These are phyloP conservation scores for Emmelina monodactyla DNA, from an alignment of 2,888 invertebrate genomes.

Conservation along the genomic window DNA sequence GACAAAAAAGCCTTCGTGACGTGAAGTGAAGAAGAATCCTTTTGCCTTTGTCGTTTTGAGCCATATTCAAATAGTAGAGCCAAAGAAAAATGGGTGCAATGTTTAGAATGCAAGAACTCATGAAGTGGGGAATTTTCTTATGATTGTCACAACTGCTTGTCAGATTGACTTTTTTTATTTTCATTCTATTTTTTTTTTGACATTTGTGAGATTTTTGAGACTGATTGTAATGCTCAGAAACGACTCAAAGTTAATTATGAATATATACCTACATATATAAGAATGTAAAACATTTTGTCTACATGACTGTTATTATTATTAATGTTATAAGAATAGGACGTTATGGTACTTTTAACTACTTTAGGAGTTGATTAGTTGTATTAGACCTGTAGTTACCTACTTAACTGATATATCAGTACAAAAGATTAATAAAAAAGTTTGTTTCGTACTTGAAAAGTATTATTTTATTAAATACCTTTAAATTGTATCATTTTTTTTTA, in stretches of 20 bases:
- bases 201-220: slow-evolving; percentile 1
- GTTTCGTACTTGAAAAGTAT: slow-evolving; percentile 2
- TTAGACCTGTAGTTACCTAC: slow-evolving; percentile 5
- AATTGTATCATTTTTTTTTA: slow-evolving; percentile 8
- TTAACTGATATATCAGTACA: slow-evolving; percentile 5
- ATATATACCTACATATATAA: neutral
- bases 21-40: slow-evolving; percentile 9
- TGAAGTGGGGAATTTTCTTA: slow-evolving; percentile 5
- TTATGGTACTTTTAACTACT: slow-evolving; percentile 1
- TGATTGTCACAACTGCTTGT: neutral
- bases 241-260: neutral
- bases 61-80: slow-evolving; percentile 11
- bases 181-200: neutral
- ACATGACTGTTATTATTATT: no score
- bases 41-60: slow-evolving; percentile 12
- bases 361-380: slow-evolving; percentile 4
- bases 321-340: neutral
- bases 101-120: slow-evolving; percentile 9
- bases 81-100: slow-evolving; percentile 12
- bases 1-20: slow-evolving; percentile 10
- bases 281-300: neutral
- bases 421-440: slow-evolving; percentile 4
- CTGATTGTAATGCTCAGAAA: neutral
- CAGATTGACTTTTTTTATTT: neutral
- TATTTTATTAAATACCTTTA: neutral